These are phyloP conservation scores for Antheraea pernyi DNA, from an alignment of 1,140 invertebrate species.

Conservation along the genomic window DNA sequence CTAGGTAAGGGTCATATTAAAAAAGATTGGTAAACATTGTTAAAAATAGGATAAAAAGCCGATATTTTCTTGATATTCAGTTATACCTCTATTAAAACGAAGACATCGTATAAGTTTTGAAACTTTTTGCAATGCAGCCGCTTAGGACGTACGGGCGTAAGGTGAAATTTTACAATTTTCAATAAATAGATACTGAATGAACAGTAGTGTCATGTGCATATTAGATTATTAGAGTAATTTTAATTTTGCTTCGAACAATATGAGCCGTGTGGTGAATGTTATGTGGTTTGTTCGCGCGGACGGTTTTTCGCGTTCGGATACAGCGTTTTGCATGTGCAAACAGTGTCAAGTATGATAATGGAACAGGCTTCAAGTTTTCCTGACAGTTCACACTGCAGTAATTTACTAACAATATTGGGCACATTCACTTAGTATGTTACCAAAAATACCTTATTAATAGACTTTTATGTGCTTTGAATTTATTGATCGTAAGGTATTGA, in stretches of 20 bases:
- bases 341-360: neutral
- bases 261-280: slow-evolving; percentile 4
- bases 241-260: slow-evolving; percentile 21
- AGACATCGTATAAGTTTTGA: neutral
- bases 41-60: neutral
- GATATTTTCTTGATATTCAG: neutral
- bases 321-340: slow-evolving; percentile 6
- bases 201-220: slow-evolving; percentile 19
- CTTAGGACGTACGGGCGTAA: slow-evolving; percentile 73
- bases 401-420: neutral
- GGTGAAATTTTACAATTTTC: slow-evolving; percentile 43
- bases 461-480: neutral
- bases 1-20: neutral
- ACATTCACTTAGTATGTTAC: neutral
- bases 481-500: too few relatives aligned
- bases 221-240: slow-evolving; percentile 16
- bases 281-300: neutral
- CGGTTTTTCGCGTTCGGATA: neutral
- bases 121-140: slow-evolving; percentile 68
- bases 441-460: neutral
- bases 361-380: neutral
- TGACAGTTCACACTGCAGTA: neutral
- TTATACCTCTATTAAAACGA: neutral
- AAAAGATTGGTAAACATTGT: neutral
- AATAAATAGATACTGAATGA: slow-evolving; percentile 15